Evolutionary conservation across 1,140 invertebrate genomes (phyloP).

Genomic region (Drosophila elegans): DNA sequence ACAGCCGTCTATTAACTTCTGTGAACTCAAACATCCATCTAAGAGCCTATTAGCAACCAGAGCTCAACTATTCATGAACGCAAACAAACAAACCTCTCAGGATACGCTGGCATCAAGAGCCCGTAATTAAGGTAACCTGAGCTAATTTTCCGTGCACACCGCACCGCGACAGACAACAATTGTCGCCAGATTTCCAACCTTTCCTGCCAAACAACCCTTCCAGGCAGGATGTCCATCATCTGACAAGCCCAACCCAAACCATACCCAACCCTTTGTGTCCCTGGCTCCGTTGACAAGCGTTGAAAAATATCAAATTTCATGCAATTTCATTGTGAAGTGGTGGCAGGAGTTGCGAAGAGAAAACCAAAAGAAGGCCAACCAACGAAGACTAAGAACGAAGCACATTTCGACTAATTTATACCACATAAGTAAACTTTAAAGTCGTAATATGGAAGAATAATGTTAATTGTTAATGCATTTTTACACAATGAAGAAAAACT

Average conservation of each 20-base stretch:
- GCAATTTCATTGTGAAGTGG: slow-evolving; percentile 79
- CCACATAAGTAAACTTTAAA: background rate
- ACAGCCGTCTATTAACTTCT: slow-evolving; percentile 54
- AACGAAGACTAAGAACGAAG: background rate
- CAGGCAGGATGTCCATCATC: slow-evolving; percentile 51
- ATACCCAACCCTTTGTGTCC: slow-evolving; percentile 50
- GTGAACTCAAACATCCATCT: slow-evolving; percentile 31
- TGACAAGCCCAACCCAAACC: slow-evolving; percentile 30
- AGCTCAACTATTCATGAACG: slow-evolving; percentile 42
- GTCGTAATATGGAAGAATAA: background rate
- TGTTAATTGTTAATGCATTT: too few relatives aligned
- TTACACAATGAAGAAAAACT: background rate
- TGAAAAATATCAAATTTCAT: slow-evolving; percentile 82
- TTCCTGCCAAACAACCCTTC: slow-evolving; percentile 27
- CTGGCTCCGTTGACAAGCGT: slow-evolving; percentile 54
- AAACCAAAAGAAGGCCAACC: slow-evolving; percentile 29
- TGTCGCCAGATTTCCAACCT: slow-evolving; percentile 40
- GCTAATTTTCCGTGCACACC: slow-evolving; percentile 66
- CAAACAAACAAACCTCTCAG: slow-evolving; percentile 62
- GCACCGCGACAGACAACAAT: slow-evolving; percentile 55
- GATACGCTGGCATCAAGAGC: slow-evolving; percentile 39
- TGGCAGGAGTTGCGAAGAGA: slow-evolving; percentile 34
- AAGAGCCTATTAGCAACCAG: slow-evolving; percentile 54
- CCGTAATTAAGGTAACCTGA: slow-evolving; percentile 75
- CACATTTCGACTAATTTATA: background rate